Conservation (phyloP, 2,113 vertebrate species). For the Emberiza fucata region DNA sequence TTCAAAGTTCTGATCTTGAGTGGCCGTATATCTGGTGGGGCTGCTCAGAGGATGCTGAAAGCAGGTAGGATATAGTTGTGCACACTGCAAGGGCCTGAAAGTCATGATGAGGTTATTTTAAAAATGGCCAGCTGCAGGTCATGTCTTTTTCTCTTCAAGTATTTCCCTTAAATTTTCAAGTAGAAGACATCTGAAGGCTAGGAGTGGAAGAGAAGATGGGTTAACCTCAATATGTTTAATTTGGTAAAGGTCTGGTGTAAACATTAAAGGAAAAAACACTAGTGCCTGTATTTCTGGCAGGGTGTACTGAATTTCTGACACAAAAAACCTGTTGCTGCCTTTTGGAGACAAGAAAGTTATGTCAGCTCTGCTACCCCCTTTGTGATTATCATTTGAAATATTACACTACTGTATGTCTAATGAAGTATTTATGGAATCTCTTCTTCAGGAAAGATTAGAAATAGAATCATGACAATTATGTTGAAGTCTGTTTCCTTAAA, state of each 20-base stretch:
- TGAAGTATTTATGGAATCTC: background rate
- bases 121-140: background rate
- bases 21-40: too few relatives aligned
- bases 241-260: background rate
- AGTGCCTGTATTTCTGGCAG: background rate
- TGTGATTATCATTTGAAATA: background rate
- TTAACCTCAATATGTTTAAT: background rate
- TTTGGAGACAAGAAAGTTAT: background rate
- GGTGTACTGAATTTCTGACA: background rate
- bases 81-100: background rate
- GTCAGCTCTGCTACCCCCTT: background rate
- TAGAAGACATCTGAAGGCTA: background rate
- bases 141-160: background rate
- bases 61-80: background rate
- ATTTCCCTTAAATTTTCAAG: background rate
- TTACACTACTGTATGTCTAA: background rate
- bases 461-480: background rate
- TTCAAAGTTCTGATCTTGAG: background rate
- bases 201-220: background rate
- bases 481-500: background rate
- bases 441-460: background rate
- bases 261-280: background rate
- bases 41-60: background rate
- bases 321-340: background rate
- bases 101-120: background rate